phyloP scores from a whole-genome alignment of 2,888 invertebrate genomes.

The Spilosoma lubricipeda region DNA sequence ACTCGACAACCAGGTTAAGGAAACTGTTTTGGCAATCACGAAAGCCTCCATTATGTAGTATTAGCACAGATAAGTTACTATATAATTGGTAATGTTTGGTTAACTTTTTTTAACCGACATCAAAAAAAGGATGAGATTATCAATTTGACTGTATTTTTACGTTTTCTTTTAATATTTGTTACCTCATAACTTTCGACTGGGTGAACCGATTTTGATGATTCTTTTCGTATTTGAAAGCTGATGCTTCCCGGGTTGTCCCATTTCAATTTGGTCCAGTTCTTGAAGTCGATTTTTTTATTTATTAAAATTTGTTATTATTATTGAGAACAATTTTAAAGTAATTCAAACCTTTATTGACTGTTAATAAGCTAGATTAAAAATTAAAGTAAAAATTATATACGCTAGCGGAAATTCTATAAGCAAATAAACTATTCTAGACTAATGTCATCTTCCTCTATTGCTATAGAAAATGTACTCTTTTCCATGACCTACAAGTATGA shows the following conservation, averaged over 20 bases:
- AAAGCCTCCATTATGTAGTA: not conserved
- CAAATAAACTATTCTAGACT: not conserved
- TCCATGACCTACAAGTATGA: not conserved
- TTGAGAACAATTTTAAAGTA: not conserved
- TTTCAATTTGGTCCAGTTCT: too few species aligned
- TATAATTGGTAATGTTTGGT: not conserved
- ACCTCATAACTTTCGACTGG: too few species aligned
- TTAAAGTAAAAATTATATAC: not conserved
- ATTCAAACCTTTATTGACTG: too few species aligned
- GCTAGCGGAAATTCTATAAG: not conserved
- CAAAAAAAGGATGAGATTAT: too few species aligned
- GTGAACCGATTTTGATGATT: too few species aligned
- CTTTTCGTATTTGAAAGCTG: too few species aligned
- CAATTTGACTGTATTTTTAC: too few species aligned
- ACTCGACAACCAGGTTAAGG: slow-evolving; percentile 5
- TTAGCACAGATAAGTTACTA: not conserved
- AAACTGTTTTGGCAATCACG: not conserved
- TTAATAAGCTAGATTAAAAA: not conserved
- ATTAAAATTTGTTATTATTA: too few species aligned
- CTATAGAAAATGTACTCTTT: not conserved
- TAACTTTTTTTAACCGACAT: not conserved
- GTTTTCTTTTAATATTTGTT: too few species aligned
- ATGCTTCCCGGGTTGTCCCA: too few species aligned
- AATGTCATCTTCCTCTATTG: not conserved
- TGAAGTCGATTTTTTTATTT: too few species aligned